Evolutionary conservation across 2,113 vertebrate genomes (phyloP).

Genomic region (Oreotragus oreotragus): DNA sequence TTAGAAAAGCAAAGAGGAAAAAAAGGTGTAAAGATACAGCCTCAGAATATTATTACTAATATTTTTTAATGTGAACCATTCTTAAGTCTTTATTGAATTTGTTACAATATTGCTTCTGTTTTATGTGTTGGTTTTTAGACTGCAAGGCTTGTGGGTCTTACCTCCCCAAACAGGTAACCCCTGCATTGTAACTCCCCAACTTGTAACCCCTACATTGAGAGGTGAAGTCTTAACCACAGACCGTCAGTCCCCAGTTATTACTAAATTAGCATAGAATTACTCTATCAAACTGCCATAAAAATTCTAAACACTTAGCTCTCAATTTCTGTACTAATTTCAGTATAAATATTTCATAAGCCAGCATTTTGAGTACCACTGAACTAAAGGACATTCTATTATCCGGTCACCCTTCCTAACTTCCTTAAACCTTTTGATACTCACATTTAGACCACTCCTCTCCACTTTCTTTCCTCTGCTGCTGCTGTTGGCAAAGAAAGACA

Average conservation of each 20-base stretch:
- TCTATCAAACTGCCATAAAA: neutral
- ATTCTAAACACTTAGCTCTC: neutral
- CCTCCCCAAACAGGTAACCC: neutral
- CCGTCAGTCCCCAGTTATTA: neutral
- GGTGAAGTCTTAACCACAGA: neutral
- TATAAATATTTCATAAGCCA: neutral
- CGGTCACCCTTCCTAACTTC: neutral
- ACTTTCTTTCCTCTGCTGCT: neutral
- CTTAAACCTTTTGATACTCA: neutral
- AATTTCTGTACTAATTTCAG: neutral
- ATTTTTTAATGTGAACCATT: neutral
- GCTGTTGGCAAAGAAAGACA: neutral
- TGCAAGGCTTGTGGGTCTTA: neutral
- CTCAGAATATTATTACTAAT: neutral
- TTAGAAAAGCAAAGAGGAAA: conserved; percentile 1
- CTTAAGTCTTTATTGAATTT: neutral
- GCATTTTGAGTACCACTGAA: neutral
- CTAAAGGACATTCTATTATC: neutral
- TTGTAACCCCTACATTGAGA: neutral
- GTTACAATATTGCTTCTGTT: neutral
- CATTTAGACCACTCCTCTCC: neutral
- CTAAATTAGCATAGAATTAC: neutral
- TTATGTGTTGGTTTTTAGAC: neutral
- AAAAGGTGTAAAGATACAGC: neutral
- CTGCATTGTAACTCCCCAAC: neutral